A percentile compares a stretch with the other conserved stretches of the same genome.
Evolutionary conservation across 1,140 invertebrate species (phyloP).

Genomic region (Coenobita brevimanus): DNA sequence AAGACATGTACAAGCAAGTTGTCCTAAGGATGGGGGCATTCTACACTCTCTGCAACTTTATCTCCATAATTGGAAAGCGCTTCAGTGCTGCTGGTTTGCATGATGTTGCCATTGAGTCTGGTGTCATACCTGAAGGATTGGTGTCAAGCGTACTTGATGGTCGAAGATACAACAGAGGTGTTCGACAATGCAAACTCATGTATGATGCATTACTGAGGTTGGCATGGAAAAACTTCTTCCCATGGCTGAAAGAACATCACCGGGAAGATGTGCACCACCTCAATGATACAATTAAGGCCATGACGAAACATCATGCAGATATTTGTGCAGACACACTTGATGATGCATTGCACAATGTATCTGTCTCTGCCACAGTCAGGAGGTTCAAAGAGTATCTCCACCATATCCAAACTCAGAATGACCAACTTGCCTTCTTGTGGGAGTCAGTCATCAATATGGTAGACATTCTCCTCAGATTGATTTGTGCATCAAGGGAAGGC

Average conservation of each 20-base stretch:
- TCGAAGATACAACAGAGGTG: slow-evolving; percentile 67
- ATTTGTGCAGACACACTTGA: background rate
- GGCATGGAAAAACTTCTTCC: slow-evolving; percentile 47
- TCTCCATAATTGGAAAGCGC: slow-evolving; percentile 64
- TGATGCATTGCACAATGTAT: background rate
- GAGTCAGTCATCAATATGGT: slow-evolving; percentile 28
- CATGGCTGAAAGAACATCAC: background rate
- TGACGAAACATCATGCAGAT: background rate
- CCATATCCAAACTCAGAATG: background rate
- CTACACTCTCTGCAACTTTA: slow-evolving; percentile 60
- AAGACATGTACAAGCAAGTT: slow-evolving; percentile 35
- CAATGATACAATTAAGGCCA: background rate
- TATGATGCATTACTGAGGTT: slow-evolving; percentile 65
- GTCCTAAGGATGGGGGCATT: slow-evolving; percentile 67
- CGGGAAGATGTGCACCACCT: background rate
- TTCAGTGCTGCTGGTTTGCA: slow-evolving; percentile 65
- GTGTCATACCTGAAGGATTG: slow-evolving; percentile 63
- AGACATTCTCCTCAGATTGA: slow-evolving; percentile 22
- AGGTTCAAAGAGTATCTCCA: background rate
- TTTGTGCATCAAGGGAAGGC: slow-evolving; percentile 14
- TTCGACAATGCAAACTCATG: slow-evolving; percentile 65
- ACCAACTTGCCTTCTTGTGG: slow-evolving; percentile 19
- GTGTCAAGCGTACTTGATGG: slow-evolving; percentile 64
- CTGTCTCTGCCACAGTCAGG: background rate
- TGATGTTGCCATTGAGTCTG: slow-evolving; percentile 69